Percentiles rank a stretch among this genome's conserved stretches.
Evolutionary conservation across 2,113 vertebrate genomes (phyloP).

Genomic region (Odobenus rosmarus): DNA sequence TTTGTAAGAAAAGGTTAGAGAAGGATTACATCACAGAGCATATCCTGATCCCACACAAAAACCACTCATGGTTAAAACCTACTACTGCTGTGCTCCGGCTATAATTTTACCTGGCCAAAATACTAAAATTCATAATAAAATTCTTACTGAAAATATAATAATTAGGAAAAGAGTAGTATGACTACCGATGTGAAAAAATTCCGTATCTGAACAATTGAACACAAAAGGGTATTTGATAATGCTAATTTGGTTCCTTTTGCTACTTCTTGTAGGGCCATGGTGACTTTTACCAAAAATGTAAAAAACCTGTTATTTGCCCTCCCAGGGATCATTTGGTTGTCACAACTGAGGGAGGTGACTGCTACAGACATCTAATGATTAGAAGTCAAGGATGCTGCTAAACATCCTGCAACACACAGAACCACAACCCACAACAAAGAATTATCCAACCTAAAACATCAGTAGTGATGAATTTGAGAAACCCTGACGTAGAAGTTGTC

Average conservation of each 20-base stretch:
- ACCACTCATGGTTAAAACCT: constrained; percentile 21
- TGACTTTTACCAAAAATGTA: constrained; percentile 37
- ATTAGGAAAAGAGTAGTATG: neutral
- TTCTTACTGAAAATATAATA: constrained; percentile 15
- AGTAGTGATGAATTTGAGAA: neutral
- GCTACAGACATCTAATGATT: neutral
- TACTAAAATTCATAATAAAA: constrained; percentile 27
- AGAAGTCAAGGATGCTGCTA: constrained; percentile 13
- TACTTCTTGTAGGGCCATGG: neutral
- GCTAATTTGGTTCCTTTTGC: constrained; percentile 43
- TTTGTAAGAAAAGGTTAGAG: constrained; percentile 43
- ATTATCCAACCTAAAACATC: constrained; percentile 3
- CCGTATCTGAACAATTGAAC: neutral
- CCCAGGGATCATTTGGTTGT: neutral
- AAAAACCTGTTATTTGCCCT: neutral
- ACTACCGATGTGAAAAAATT: constrained; percentile 20
- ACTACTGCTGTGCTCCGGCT: neutral
- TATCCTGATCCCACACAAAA: constrained; percentile 26
- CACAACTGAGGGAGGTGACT: neutral
- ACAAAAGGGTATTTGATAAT: neutral
- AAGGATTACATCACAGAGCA: neutral
- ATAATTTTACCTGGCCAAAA: constrained; percentile 38
- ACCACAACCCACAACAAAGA: neutral
- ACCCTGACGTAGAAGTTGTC: neutral
- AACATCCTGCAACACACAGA: neutral